These are phyloP conservation scores for Ictalurus punctatus DNA, from an alignment of 2,113 vertebrate genomes.

Conservation along the genomic window DNA sequence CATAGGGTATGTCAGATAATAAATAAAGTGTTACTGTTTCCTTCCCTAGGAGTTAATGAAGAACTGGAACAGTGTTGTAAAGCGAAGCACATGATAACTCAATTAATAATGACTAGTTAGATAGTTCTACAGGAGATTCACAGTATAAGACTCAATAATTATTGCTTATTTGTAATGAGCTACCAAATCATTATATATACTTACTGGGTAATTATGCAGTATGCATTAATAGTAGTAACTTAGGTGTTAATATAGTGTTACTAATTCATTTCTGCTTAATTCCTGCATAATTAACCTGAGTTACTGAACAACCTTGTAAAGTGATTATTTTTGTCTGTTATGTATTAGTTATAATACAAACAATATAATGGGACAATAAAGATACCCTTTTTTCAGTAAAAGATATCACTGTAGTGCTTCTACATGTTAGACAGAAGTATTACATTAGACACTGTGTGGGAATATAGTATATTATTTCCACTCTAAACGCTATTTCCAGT, in stretches of 20 bases:
- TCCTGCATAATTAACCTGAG: neutral
- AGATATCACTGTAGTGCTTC: neutral
- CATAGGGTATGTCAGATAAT: neutral
- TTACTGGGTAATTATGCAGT: neutral
- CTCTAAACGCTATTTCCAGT: conserved; percentile 4
- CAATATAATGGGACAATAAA: neutral
- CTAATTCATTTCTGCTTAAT: neutral
- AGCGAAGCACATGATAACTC: neutral
- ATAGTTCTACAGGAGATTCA: neutral
- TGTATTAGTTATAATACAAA: neutral
- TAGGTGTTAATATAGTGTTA: neutral
- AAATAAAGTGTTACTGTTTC: neutral
- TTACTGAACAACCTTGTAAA: neutral
- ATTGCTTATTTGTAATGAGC: neutral
- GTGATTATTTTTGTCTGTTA: neutral
- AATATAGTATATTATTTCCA: neutral
- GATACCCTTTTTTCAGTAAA: neutral
- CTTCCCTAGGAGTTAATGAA: neutral
- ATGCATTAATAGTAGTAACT: neutral
- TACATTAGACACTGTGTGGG: neutral
- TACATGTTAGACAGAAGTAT: neutral
- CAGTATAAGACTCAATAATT: neutral
- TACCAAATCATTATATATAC: neutral
- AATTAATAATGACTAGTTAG: neutral
- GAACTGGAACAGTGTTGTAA: neutral